Conservation (phyloP, 1,140 invertebrate species). For the Brachionus rubens region DNA sequence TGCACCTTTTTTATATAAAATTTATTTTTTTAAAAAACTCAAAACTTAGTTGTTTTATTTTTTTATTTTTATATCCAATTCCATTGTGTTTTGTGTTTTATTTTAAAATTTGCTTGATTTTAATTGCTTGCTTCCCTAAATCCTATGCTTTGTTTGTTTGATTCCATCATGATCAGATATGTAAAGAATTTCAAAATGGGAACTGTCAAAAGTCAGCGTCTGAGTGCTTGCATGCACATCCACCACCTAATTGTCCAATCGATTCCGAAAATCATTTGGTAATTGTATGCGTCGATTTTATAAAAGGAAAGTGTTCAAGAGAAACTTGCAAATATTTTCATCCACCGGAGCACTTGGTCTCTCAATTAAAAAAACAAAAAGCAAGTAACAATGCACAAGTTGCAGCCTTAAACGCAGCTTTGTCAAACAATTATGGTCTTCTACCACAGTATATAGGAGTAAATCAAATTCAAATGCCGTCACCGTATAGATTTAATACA, state of each 20-base stretch:
- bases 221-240: conserved; percentile 95
- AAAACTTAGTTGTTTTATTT: conserved; percentile 40
- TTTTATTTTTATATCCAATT: conserved; percentile 16
- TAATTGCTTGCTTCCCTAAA: conserved; percentile 15
- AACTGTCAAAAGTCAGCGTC: conserved; percentile 89
- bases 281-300: conserved; percentile 97
- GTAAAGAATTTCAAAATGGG: conserved; percentile 94
- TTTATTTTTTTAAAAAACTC: not conserved
- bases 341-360: conserved; percentile 37
- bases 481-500: not conserved
- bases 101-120: conserved; percentile 29
- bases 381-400: conserved; percentile 20
- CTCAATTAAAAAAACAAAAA: conserved; percentile 45
- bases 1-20: conserved; percentile 5
- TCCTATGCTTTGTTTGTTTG: not conserved
- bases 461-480: not conserved
- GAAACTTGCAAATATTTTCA: conserved; percentile 47
- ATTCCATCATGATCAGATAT: too few relatives aligned
- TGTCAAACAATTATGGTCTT: not conserved
- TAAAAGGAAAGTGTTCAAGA: conserved; percentile 78
- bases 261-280: conserved; percentile 85
- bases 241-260: conserved; percentile 75
- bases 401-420: conserved; percentile 8
- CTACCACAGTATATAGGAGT: not conserved
- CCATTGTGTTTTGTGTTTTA: conserved; percentile 29